These are phyloP conservation scores for Vireo griseus DNA, from an alignment of 2,797 vertebrate genomes.

Conservation along the genomic window DNA sequence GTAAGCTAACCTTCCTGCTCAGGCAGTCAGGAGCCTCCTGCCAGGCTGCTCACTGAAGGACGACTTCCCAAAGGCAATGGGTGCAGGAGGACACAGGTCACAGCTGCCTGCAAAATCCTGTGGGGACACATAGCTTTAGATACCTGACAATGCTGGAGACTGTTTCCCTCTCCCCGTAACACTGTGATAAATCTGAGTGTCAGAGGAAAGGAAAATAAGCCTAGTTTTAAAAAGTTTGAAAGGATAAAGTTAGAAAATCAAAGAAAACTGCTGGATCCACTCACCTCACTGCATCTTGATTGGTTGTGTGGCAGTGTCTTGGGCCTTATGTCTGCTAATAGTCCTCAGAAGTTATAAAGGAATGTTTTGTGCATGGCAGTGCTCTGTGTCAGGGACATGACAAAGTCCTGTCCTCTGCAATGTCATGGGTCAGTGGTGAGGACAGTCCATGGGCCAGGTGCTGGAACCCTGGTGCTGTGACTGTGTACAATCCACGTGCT, in stretches of 20 bases:
- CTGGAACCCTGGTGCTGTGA: neutral
- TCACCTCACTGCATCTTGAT: neutral
- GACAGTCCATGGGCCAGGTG: neutral
- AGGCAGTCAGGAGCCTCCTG: neutral
- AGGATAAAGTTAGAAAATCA: neutral
- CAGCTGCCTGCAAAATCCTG: neutral
- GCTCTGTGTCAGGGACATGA: neutral
- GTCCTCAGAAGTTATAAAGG: neutral
- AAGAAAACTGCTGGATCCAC: neutral
- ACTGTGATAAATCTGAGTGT: neutral
- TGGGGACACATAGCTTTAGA: fast-evolving
- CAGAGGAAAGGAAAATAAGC: neutral
- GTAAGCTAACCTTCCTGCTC: neutral
- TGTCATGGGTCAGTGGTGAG: neutral
- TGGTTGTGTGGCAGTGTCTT: neutral
- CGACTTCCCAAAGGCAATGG: fast-evolving
- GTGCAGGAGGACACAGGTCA: neutral
- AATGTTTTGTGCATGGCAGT: neutral
- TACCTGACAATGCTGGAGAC: neutral
- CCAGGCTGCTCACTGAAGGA: neutral
- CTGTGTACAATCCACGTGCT: fast-evolving
- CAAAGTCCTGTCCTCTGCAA: neutral
- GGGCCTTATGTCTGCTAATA: neutral
- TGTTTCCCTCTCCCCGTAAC: neutral
- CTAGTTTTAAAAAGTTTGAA: neutral